Conservation (phyloP, 1,140 invertebrate genomes). For the Cephus cinctus region DNA sequence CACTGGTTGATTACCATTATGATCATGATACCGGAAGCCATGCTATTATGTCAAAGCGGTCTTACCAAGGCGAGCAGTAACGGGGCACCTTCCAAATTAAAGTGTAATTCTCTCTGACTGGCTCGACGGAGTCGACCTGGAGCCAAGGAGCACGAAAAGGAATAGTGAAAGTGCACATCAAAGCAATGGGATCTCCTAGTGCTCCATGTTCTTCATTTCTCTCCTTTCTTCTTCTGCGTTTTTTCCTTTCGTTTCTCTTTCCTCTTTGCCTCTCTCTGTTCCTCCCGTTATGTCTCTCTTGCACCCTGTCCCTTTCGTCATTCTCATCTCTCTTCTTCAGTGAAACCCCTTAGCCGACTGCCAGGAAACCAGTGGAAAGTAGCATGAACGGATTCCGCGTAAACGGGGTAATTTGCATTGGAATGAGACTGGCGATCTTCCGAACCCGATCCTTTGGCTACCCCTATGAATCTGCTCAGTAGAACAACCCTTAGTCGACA, state of each 20-base stretch:
- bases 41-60: slow-evolving; percentile 17
- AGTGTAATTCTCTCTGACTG: slow-evolving; percentile 13
- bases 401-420: slow-evolving; percentile 34
- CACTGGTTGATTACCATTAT: slow-evolving; percentile 20
- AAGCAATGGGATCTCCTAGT: slow-evolving; percentile 15
- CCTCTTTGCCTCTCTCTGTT: too few species aligned
- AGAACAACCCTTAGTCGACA: too few species aligned
- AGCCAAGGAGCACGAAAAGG: slow-evolving; percentile 12
- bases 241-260: too few species aligned
- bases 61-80: neutral
- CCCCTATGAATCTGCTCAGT: too few species aligned
- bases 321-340: too few species aligned
- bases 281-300: too few species aligned
- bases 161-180: slow-evolving; percentile 18
- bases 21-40: slow-evolving; percentile 16
- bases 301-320: too few species aligned
- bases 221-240: too few species aligned
- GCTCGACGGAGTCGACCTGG: neutral
- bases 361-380: too few species aligned
- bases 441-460: too few species aligned
- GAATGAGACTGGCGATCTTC: slow-evolving; percentile 10
- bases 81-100: slow-evolving; percentile 13
- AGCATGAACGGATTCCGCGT: slow-evolving; percentile 24
- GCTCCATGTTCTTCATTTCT: neutral
- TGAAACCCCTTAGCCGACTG: too few species aligned